A percentile compares a stretch with the other conserved stretches of the same genome.
These are phyloP conservation scores for Dermatophagoides farinae DNA, from an alignment of 1,140 invertebrate species.

Conservation along the genomic window DNA sequence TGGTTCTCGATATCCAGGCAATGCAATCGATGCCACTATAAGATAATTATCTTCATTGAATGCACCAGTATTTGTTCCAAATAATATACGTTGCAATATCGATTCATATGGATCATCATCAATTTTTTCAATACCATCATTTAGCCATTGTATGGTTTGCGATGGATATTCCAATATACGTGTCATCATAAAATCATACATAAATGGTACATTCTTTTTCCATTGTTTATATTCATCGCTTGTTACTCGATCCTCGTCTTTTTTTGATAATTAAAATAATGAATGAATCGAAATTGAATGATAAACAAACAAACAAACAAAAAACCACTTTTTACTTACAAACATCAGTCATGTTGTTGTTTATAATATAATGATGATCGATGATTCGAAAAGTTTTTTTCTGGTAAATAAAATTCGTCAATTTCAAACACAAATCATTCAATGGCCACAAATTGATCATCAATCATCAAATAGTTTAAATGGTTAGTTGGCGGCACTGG, in stretches of 20 bases:
- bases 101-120: conserved; percentile 67
- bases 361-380: no score
- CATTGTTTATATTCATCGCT: conserved; percentile 99
- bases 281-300: background rate
- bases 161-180: conserved; percentile 93
- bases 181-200: conserved; percentile 91
- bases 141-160: conserved; percentile 95
- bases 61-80: conserved; percentile 98
- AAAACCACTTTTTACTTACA: background rate
- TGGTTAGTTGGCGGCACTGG: no score
- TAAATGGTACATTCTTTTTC: conserved; percentile 93
- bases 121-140: conserved; percentile 55
- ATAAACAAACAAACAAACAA: background rate
- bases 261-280: background rate
- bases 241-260: conserved; percentile 92
- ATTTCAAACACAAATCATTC: no score
- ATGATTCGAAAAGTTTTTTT: no score
- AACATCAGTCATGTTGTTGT: no score
- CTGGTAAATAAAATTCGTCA: no score
- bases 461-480: no score
- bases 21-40: conserved; percentile 88
- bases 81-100: conserved; percentile 91
- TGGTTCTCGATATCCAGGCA: conserved; percentile 95
- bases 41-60: conserved; percentile 83
- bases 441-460: no score